These are phyloP conservation scores for Tenthredo scrophulariae DNA, from an alignment of 2,888 invertebrate genomes.

Conservation along the genomic window DNA sequence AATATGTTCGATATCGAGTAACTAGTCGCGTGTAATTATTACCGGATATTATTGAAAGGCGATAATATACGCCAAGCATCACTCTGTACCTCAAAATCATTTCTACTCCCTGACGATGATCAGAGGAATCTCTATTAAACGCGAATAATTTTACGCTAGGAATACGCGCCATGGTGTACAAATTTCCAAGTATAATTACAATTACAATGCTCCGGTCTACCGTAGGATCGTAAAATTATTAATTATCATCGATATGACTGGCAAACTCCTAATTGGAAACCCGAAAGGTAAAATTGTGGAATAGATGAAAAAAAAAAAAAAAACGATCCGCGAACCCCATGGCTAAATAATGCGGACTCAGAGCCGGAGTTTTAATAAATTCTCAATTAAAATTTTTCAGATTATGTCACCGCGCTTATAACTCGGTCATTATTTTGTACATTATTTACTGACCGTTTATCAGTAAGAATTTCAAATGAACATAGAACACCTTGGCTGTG, in stretches of 20 bases:
- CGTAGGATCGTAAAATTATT: not conserved
- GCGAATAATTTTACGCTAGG: not conserved
- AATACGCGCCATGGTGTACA: not conserved
- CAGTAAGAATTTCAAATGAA: not conserved
- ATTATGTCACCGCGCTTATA: no score
- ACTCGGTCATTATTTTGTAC: no score
- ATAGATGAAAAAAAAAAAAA: no score
- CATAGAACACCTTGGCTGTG: conserved; percentile 22
- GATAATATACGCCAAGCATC: not conserved
- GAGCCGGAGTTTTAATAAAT: no score
- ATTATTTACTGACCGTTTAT: no score
- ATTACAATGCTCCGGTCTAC: not conserved
- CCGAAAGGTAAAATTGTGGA: not conserved
- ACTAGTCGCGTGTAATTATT: not conserved
- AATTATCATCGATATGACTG: not conserved
- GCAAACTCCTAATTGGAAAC: not conserved
- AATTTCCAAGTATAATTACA: not conserved
- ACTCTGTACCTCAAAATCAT: not conserved
- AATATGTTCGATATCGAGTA: not conserved
- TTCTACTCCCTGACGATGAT: not conserved
- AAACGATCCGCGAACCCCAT: not conserved
- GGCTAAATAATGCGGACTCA: no score
- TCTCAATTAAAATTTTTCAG: no score
- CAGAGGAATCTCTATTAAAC: not conserved
- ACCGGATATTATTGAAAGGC: not conserved